Conservation (phyloP, 2,888 invertebrate species). For the Eustalomyia histrio region DNA sequence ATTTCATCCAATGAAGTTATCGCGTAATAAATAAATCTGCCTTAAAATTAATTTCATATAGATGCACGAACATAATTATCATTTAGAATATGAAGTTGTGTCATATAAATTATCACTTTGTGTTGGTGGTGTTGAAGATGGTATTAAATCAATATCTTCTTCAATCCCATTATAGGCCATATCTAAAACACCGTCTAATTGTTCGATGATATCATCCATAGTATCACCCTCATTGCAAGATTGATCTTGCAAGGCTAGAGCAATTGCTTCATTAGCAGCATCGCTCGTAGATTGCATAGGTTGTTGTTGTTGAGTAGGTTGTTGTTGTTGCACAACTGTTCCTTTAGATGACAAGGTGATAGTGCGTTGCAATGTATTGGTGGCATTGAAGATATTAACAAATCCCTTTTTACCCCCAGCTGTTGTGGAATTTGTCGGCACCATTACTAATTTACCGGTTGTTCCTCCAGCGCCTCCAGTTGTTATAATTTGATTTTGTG, state of each 20-base stretch:
- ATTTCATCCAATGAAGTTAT: constrained; percentile 33
- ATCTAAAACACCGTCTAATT: constrained; percentile 76
- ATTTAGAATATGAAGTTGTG: background rate
- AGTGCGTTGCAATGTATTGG: constrained; percentile 70
- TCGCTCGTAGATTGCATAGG: constrained; percentile 14
- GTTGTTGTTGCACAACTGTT: constrained; percentile 56
- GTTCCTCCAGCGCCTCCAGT: constrained; percentile 71
- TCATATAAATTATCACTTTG: constrained; percentile 18
- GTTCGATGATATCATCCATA: constrained; percentile 77
- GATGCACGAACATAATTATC: constrained; percentile 32
- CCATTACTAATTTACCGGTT: constrained; percentile 80
- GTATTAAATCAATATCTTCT: constrained; percentile 19
- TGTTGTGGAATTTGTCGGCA: constrained; percentile 71
- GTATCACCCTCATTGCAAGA: constrained; percentile 71
- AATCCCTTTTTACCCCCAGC: constrained; percentile 80
- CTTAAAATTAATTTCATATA: constrained; percentile 39
- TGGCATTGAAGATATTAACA: constrained; percentile 80
- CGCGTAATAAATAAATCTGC: constrained; percentile 11
- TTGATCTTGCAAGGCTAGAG: constrained; percentile 70
- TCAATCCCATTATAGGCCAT: constrained; percentile 65
- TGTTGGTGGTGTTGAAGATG: background rate
- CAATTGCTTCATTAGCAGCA: constrained; percentile 63
- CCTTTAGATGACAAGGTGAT: constrained; percentile 71
- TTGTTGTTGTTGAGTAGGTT: constrained; percentile 59
- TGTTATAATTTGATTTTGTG: constrained; percentile 67